Evolutionary conservation across 2,888 invertebrate species (phyloP).

Genomic region (Corythucha ciliata): DNA sequence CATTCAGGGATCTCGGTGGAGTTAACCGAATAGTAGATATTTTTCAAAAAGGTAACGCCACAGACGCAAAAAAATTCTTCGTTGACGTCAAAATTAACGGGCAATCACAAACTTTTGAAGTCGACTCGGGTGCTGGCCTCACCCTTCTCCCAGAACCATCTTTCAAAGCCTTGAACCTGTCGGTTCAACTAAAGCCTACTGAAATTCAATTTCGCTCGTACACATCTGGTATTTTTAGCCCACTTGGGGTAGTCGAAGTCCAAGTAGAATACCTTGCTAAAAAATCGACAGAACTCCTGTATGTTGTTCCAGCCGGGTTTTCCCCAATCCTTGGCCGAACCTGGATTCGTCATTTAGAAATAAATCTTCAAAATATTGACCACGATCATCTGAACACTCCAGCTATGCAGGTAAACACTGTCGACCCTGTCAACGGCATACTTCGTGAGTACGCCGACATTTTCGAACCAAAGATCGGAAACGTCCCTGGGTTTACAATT

Average conservation of each 20-base stretch:
- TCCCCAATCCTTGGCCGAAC: slow-evolving; percentile 22
- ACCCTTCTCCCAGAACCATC: slow-evolving; percentile 21
- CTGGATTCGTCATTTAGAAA: slow-evolving; percentile 26
- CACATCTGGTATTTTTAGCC: slow-evolving; percentile 23
- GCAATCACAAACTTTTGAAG: slow-evolving; percentile 22
- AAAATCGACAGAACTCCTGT: slow-evolving; percentile 18
- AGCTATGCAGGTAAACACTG: not conserved
- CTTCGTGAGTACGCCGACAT: not conserved
- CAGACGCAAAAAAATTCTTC: slow-evolving; percentile 8
- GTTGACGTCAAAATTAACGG: slow-evolving; percentile 13
- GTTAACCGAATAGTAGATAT: slow-evolving; percentile 12
- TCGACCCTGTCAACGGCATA: slow-evolving; percentile 4
- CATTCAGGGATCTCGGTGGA: slow-evolving; percentile 12
- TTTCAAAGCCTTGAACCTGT: slow-evolving; percentile 13
- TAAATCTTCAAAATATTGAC: slow-evolving; percentile 21
- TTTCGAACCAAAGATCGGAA: not conserved
- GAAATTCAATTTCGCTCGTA: slow-evolving; percentile 26
- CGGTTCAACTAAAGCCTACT: not conserved
- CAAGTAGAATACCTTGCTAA: slow-evolving; percentile 19
- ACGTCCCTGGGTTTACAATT: slow-evolving; percentile 1
- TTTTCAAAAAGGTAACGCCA: not conserved
- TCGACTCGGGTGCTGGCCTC: slow-evolving; percentile 27
- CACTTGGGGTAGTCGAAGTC: slow-evolving; percentile 22
- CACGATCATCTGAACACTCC: not conserved
- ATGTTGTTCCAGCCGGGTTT: slow-evolving; percentile 21